These are phyloP conservation scores for Pristionchus entomophagus DNA, from an alignment of 2,888 invertebrate genomes.

Conservation along the genomic window DNA sequence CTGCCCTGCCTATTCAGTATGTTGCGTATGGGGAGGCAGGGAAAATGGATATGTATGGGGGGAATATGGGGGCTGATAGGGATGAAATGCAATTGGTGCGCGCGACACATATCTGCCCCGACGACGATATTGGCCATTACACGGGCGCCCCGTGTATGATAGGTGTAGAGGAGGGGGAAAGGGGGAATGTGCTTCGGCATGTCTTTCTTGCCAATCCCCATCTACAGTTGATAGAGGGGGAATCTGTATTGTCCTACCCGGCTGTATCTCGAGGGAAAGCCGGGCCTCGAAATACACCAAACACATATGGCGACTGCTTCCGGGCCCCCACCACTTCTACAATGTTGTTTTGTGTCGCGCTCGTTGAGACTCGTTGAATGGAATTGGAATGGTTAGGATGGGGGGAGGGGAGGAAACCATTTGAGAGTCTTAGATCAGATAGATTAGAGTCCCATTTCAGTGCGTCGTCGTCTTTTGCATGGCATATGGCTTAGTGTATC, in stretches of 20 bases:
- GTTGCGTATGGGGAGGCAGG: slow-evolving; percentile 8
- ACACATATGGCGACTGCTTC: slow-evolving; percentile 21
- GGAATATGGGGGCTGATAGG: slow-evolving; percentile 24
- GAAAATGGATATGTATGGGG: slow-evolving; percentile 7
- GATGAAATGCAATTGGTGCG: slow-evolving; percentile 41
- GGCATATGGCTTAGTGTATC: slow-evolving; percentile 40
- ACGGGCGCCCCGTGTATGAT: slow-evolving; percentile 31
- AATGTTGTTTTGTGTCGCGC: slow-evolving; percentile 34
- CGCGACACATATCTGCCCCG: background rate
- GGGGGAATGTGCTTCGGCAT: background rate
- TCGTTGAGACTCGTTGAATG: background rate
- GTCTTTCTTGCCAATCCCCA: slow-evolving; percentile 6
- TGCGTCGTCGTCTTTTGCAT: background rate
- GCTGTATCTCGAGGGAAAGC: slow-evolving; percentile 2
- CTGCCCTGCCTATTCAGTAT: slow-evolving; percentile 28
- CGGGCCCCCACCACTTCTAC: slow-evolving; percentile 14
- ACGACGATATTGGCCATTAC: slow-evolving; percentile 35
- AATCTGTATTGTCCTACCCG: background rate
- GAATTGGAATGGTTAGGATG: slow-evolving; percentile 3
- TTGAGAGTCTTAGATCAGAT: slow-evolving; percentile 39
- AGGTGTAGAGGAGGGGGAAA: background rate
- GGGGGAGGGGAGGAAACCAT: background rate
- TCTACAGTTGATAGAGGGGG: slow-evolving; percentile 31
- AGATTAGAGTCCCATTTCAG: slow-evolving; percentile 35
- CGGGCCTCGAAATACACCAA: slow-evolving; percentile 10